These are phyloP conservation scores for Melitaea athalia DNA, from an alignment of 2,888 invertebrate genomes.

Conservation along the genomic window DNA sequence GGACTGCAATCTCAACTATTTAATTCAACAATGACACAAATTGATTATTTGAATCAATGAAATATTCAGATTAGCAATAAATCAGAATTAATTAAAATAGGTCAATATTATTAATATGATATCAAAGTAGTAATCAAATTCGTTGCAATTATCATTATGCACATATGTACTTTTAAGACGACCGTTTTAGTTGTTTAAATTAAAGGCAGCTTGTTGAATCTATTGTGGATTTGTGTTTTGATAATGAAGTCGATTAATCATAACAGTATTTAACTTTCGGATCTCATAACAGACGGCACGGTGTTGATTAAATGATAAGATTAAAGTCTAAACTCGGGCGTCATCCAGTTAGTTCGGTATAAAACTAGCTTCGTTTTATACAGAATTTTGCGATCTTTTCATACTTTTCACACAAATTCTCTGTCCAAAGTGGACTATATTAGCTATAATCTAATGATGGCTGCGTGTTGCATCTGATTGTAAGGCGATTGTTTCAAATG, in stretches of 20 bases:
- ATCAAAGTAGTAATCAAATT: neutral
- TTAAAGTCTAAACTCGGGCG: neutral
- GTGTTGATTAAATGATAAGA: neutral
- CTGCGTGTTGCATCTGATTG: too few species aligned
- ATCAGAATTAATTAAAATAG: neutral
- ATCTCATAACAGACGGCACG: conserved; percentile 11
- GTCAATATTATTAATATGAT: neutral
- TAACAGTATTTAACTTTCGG: conserved; percentile 23
- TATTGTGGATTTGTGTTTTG: conserved; percentile 26
- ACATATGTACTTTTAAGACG: neutral
- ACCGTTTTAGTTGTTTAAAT: neutral
- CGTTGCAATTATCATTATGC: neutral
- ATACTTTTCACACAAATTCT: too few species aligned
- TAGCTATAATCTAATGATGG: too few species aligned
- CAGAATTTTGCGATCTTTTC: too few species aligned
- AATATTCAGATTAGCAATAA: neutral
- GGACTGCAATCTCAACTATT: neutral
- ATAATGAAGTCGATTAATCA: conserved; percentile 19
- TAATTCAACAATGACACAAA: neutral
- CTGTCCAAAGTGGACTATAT: too few species aligned
- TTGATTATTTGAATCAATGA: neutral
- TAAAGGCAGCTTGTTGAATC: conserved; percentile 19
- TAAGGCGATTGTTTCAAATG: too few species aligned
- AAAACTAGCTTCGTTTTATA: too few species aligned
- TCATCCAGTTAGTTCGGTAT: neutral